Evolutionary conservation across 2,888 invertebrate genomes (phyloP), one percentile per base, ranked within the genome.

Genomic region (Candidula unifasciata): DNA sequence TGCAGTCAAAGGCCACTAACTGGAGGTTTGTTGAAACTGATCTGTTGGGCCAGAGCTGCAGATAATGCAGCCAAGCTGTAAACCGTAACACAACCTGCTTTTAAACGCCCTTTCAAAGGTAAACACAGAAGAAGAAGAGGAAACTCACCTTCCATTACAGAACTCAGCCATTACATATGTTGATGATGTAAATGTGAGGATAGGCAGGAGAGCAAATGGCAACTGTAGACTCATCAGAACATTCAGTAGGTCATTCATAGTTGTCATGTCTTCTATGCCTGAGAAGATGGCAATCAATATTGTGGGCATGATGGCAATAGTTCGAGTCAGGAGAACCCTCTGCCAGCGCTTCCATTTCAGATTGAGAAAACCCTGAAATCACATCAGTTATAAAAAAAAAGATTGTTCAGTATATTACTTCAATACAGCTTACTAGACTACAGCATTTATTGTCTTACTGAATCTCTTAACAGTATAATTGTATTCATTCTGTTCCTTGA

Each of bases 171-270:
- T 97, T 74, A 97, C 96, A 74, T 95, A 94, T 3, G 94, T 93
- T 89, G 96, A 96, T 83, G 96, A 96, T 0, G 97, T 97, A 92
- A 97, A 97, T 0, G 97, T 97, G 84, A 97, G 96, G 0, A 96
- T 96, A 10, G 97, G 97, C 86, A 97, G 95, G 3, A 96, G 95
- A 0, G 97, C 97, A 93, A 97, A 97, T 0, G 97, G 97, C 87
- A 97, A 94, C 93, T 97, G 97, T 37, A 97, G 94, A 88, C 96
- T 96, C 97, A 97, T 97, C 21, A 97, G 95, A 0, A 97, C 97
- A 93, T 97, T 97, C 66, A 97, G 94, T 60, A 96, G 94, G 92
- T 97, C 97, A 93, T 97, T 97, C 96, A 97, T 96, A 35, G 95
- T 95, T 3, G 96, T 96, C 83, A 97, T 94, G 89, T 96, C 95